Conservation (phyloP, 2,888 invertebrate genomes). For the Agrochola macilenta region DNA sequence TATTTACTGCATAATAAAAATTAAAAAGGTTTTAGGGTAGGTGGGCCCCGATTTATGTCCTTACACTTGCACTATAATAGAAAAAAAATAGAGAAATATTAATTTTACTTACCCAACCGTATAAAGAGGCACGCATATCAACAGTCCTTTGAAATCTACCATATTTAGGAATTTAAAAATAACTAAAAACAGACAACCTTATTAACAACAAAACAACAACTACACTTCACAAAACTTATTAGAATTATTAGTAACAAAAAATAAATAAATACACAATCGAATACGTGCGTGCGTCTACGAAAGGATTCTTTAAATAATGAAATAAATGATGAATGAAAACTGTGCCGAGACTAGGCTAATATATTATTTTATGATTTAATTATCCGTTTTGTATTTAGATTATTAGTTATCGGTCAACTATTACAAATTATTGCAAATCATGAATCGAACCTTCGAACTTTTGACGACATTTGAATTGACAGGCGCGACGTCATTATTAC, state of each 20-base stretch:
- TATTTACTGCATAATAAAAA: neutral
- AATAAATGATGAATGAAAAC: slow-evolving; percentile 54
- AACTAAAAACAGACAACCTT: slow-evolving; percentile 44
- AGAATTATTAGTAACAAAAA: slow-evolving; percentile 36
- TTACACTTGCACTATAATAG: too few species aligned
- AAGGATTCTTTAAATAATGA: slow-evolving; percentile 34
- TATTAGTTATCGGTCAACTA: slow-evolving; percentile 42
- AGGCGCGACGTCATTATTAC: slow-evolving; percentile 19
- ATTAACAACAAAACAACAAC: slow-evolving; percentile 53
- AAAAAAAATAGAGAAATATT: slow-evolving; percentile 10
- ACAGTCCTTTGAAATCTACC: slow-evolving; percentile 74
- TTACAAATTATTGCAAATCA: slow-evolving; percentile 61
- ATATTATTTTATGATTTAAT: slow-evolving; percentile 18
- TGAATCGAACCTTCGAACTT: slow-evolving; percentile 74
- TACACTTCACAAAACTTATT: slow-evolving; percentile 37
- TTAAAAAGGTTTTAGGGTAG: neutral
- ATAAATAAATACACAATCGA: slow-evolving; percentile 42
- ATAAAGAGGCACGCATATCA: slow-evolving; percentile 79
- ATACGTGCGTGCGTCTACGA: slow-evolving; percentile 49
- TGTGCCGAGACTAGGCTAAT: slow-evolving; percentile 48
- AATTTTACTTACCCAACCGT: slow-evolving; percentile 76
- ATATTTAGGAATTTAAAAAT: slow-evolving; percentile 65
- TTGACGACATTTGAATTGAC: slow-evolving; percentile 69
- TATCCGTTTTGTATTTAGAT: slow-evolving; percentile 44
- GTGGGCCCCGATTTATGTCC: neutral